phyloP scores from a whole-genome alignment of 2,888 invertebrate species.

The Callosobruchus maculatus region DNA sequence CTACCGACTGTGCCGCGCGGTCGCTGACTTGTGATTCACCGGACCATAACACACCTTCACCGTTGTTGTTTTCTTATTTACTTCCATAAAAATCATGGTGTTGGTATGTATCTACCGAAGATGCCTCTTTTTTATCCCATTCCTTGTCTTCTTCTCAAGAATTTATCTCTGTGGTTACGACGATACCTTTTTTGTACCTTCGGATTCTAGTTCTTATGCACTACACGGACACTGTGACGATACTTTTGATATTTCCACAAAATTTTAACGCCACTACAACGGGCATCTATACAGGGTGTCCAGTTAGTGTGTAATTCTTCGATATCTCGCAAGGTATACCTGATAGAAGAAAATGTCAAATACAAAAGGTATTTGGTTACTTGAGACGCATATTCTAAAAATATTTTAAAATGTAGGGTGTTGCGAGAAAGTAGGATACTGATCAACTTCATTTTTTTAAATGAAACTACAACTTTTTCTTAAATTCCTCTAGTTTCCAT shows the following conservation, averaged over 20 bases:
- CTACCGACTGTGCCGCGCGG: slow-evolving; percentile 37
- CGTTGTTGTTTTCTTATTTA: background rate
- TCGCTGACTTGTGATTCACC: slow-evolving; percentile 42
- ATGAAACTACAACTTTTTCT: no score
- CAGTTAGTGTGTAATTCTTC: no score
- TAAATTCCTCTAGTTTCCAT: no score
- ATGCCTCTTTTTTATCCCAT: background rate
- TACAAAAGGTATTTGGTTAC: no score
- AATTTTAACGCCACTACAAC: no score
- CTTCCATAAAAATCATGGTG: background rate
- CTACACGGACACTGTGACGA: background rate
- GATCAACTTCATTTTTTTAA: no score
- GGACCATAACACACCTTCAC: slow-evolving; percentile 34
- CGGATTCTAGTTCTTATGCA: background rate
- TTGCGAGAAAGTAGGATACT: no score
- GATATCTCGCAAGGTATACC: no score
- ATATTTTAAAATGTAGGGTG: no score
- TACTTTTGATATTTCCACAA: background rate
- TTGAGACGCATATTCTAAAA: no score
- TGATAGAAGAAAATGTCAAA: no score
- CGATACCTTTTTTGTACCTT: background rate
- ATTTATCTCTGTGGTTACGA: background rate
- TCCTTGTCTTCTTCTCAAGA: background rate
- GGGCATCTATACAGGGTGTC: no score
- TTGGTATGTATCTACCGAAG: background rate